Evolutionary conservation across 2,888 invertebrate species (phyloP), one percentile per base, ranked within the genome.

Genomic region (Bruchidius siliquastri): DNA sequence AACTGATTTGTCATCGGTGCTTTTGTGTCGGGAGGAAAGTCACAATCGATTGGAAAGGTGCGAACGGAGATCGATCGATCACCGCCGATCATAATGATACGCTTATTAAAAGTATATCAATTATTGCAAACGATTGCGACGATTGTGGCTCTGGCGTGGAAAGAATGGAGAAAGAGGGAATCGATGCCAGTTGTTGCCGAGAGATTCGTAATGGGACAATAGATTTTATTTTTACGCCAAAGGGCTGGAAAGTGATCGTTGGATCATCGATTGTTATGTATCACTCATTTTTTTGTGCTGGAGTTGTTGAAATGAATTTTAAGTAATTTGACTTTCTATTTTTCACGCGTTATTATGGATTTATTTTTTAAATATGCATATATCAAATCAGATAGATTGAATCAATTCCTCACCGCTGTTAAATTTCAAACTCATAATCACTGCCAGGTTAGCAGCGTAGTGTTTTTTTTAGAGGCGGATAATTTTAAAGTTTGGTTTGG

Each of bases 91-190:
- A 80, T 82, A 82, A 83, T 83, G 83, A 82, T 83, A 83, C 83
- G 83, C 82, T 82, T 83, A 82, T 83, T 83, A 83, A 83, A 83
- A 78, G 78, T 81, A 76, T 83, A 83, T 83, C 83, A 83, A 83
- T 75, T 76, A 74, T 71, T 71, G 21, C 21, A 32, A 49, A 49
- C 49, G 49, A 49, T 49, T 49, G 49, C 49, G 49, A 49, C 49
- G 49, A 49, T 49, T 49, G 49, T 49, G 49, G 49, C 75, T 73
- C 70, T 68, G 83, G 49, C 49, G 49, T 49, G 49, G 18, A 49
- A 49, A 49, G 49, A 49, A 49, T 49, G 49, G 49, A 49, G 18
- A 49, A 8, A 49, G 49, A 13, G 49, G 18, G 18, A 49, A 49
- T 49, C 49, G 49, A 49, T 49, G 49, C 49, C 49, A 49, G 49